Evolutionary conservation across 2,797 vertebrate genomes (phyloP), one percentile per base, ranked within the genome.

Genomic region (Gambusia yucatana): DNA sequence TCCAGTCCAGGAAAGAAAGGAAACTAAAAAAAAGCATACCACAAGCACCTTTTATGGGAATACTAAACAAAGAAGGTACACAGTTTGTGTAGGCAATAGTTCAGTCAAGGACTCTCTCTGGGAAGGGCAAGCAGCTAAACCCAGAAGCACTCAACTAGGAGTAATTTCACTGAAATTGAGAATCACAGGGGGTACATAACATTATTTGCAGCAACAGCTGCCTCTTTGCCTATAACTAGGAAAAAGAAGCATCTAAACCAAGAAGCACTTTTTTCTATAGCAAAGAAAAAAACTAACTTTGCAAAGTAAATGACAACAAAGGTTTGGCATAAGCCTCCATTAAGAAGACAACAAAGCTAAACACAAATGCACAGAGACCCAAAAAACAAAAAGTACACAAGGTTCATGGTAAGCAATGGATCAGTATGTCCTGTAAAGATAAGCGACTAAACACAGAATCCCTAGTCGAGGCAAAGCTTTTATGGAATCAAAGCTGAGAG

Each of bases 151-250:
- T 69, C 17, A 67, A 67, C 20, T 22, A 41, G 9, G 22, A 69
- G 65, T 69, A 69, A 69, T 43, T 22, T 25, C 39, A 25, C 22
- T 69, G 22, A 22, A 69, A 69, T 43, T 41, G 9, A 69, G 36
- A 69, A 22, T 41, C 33, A 39, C 6, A 41, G 36, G 63, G 36
- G 65, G 30, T 41, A 25, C 39, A 43, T 41, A 69, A 69, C 10
- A 22, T 69, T 43, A 69, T 43, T 69, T 69, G 65, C 65, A 41
- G 39, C 17, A 67, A 67, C 63, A 69, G 57, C 57, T 61, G 57
- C 57, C 28, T 33, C 13, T 14, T 43, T 69, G 65, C 20, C 65
- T 69, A 43, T 69, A 36, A 69, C 65, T 13, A 43, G 65, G 39
- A 20, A 67, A 41, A 69, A 41, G 39, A 41, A 39, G 65, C 3